Percentiles rank a stretch among this genome's conserved stretches.
Conservation (phyloP, 2,113 vertebrate species). For the Lipotes vexillifer region DNA sequence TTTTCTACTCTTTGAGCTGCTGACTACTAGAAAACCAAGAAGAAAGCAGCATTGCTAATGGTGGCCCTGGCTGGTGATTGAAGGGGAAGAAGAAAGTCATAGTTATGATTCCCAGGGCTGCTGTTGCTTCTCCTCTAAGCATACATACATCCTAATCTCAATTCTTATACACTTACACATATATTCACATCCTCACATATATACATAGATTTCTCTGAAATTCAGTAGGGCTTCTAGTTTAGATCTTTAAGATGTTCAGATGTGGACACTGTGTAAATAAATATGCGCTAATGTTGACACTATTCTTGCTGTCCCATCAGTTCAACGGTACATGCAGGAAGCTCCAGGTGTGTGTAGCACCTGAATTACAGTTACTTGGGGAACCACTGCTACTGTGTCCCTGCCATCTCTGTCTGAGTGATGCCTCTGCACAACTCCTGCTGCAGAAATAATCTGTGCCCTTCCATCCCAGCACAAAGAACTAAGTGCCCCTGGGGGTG, state of each 20-base stretch:
- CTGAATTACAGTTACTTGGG: conserved; percentile 60
- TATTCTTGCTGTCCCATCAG: conserved; percentile 40
- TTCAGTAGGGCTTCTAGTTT: conserved; percentile 48
- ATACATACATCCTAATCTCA: not conserved
- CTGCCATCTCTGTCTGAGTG: not conserved
- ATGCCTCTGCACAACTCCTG: not conserved
- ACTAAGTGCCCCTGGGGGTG: not conserved
- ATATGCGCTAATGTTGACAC: conserved; percentile 27
- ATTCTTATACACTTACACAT: not conserved
- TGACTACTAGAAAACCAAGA: not conserved
- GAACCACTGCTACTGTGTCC: not conserved
- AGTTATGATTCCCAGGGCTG: conserved; percentile 40
- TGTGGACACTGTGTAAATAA: conserved; percentile 59
- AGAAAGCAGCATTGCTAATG: not conserved
- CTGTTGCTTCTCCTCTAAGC: not conserved
- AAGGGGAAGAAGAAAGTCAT: conserved; percentile 24
- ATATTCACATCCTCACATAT: not conserved
- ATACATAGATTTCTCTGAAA: conserved; percentile 33
- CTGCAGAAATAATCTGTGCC: not conserved
- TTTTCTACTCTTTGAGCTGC: not conserved
- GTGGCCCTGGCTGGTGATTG: not conserved
- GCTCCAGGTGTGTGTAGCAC: conserved; percentile 11
- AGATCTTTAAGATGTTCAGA: conserved; percentile 48
- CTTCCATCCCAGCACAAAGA: not conserved
- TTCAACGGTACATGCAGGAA: conserved; percentile 30